Percentiles rank a stretch among this genome's conserved stretches.
These are phyloP conservation scores for Mobula hypostoma DNA, from an alignment of 2,113 vertebrate species.

Conservation along the genomic window DNA sequence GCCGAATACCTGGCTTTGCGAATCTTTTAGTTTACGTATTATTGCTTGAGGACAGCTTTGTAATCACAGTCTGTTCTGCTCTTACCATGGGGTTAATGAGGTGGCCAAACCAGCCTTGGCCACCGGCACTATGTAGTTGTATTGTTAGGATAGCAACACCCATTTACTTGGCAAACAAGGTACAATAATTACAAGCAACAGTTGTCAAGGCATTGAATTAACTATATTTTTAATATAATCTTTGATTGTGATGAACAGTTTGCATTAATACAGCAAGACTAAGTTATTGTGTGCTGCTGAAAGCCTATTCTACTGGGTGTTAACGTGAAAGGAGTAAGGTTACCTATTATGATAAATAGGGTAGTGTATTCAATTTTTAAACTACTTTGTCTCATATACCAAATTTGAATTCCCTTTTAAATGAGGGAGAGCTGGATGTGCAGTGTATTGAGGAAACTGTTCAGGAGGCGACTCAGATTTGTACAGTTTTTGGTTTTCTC, in stretches of 20 bases:
- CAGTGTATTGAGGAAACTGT: neutral
- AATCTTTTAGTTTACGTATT: too few species aligned
- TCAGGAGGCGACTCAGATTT: neutral
- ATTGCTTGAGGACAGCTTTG: neutral
- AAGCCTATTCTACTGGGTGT: too few species aligned
- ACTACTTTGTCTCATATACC: neutral
- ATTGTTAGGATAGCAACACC: neutral
- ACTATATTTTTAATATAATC: neutral
- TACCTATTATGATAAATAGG: neutral
- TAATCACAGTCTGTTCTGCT: neutral
- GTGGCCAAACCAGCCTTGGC: neutral
- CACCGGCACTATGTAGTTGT: neutral
- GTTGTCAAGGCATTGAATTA: neutral
- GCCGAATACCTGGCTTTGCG: too few species aligned
- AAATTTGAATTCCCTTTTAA: neutral
- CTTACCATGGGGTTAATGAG: too few species aligned
- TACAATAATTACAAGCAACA: neutral
- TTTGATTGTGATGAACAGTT: neutral
- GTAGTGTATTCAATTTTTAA: neutral
- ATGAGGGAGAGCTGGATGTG: neutral
- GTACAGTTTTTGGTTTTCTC: neutral
- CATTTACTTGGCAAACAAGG: neutral
- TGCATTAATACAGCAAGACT: neutral
- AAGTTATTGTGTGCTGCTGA: neutral
- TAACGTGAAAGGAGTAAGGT: neutral